Base-by-base conservation (phyloP, 2,888 invertebrate species). In the Pristionchus fissidentatus region DNA sequence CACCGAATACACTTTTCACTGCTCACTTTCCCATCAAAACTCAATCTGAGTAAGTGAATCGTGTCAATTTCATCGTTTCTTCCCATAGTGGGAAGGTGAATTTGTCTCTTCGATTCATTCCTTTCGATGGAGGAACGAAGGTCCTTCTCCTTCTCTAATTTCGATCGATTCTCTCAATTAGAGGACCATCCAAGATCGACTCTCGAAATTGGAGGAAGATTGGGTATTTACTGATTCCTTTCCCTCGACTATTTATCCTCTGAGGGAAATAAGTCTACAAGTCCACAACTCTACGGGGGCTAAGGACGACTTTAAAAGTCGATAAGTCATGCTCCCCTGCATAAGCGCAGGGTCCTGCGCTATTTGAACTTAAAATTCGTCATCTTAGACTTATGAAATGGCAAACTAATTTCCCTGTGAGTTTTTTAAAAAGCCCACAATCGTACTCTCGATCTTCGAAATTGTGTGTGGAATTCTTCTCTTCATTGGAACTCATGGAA, bases 131-230 rank as follows among this genome's bases (percentile, higher is more conserved):
- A n/a, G n/a, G n/a, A n/a, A n/a, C n/a, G n/a, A n/a, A n/a, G n/a
- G n/a, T n/a, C n/a, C 35, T 66, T 66, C 60, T 60, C 60, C 13
- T 60, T 60, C 38, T 35, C 62, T 7, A 66, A 38, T 66, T 1
- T 66, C 22, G 38, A 66, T 66, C 62, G 38, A 38, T 22, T 66
- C 22, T 35, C 62, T 66, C 62, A 38, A 66, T 66, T 66, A 38
- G 62, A 38, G 29, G 62, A n/a, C 19, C 22, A 32, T 1, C 62
- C 62, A 66, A 66, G 62, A 66, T 32, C 13, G 29, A 66, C 29
- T 66, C 62, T 66, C 22, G 62, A 66, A 38, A 66, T 66, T 38
- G 62, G 62, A 38, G 62, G 62, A 66, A 38, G 38, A 66, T 22
- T 66, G 1, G 62, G 62, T 66, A 3, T n/a, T n/a, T n/a, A n/a